Evolutionary conservation across 2,888 invertebrate species (phyloP), one percentile per base, ranked within the genome.

Genomic region (Taenaris catops): DNA sequence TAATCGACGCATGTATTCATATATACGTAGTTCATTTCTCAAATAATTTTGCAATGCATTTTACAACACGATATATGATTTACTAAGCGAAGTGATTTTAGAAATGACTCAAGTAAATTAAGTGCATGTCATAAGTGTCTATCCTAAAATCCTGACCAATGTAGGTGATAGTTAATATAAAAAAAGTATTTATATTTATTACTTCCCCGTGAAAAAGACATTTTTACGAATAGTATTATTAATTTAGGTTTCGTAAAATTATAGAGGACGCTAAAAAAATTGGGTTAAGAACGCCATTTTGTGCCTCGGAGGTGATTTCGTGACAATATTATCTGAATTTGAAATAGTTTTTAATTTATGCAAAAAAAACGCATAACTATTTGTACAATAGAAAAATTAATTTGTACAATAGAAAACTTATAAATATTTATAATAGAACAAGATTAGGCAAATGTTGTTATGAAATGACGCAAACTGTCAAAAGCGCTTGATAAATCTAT

Each of bases 211-310:
- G 58, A 70, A 75, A 80, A 86, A 86, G 86, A 86, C 86, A 86
- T 86, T 84, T 86, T 86, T 86, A 86, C 86, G 80, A 76, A 84
- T 81, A 84, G 86, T 86, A 86, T 86, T 86, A 84, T 78, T 86
- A 84, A 78, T 80, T 71, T 81, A 83, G 81, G 78, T 63, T 72
- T 83, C 74, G 73, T 75, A 74, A 75, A 75, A 72, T 63, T 31
- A 48, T 46, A 38, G 46, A 74, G 66, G 83, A 80, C 83, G 73
- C 72, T 76, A 69, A 72, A n/a, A n/a, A 60, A 66, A 62, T 76
- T 78, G 81, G 79, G 76, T 81, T 84, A 63, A 67, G 61, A 80
- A 80, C 74, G 56, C 84, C 86, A 80, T 66, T 63, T 72, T 75
- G 86, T 86, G 86, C 86, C 86, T 86, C 54, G 37, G 53, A 49